Percentiles rank a stretch among this genome's conserved stretches.
Conservation (phyloP, 2,113 vertebrate genomes). For the Vidua macroura region DNA sequence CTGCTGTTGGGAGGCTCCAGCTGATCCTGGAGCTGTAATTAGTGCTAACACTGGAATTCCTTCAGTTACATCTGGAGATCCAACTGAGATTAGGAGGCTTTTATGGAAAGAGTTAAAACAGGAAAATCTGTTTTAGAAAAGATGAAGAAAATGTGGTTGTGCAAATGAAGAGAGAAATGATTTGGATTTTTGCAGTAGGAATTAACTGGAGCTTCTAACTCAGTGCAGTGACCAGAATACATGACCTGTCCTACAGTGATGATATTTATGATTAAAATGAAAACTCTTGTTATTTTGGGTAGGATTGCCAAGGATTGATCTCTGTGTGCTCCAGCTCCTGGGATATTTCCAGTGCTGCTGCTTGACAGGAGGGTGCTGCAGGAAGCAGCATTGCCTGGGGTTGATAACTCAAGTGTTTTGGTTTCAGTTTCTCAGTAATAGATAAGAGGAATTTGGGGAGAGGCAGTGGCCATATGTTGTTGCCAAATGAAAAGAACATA, state of each 20-base stretch:
- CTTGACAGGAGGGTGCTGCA: background rate
- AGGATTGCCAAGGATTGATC: background rate
- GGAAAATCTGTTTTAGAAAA: background rate
- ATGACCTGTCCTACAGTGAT: background rate
- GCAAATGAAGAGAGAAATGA: rapidly evolving
- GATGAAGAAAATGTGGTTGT: background rate
- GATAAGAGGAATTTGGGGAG: background rate
- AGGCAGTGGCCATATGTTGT: slow-evolving; percentile 48
- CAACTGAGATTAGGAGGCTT: background rate
- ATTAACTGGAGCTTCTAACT: background rate
- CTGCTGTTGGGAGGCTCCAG: background rate
- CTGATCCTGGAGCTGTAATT: background rate
- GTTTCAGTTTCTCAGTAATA: background rate
- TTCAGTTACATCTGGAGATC: background rate
- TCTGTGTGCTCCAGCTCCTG: background rate
- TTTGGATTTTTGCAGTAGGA: background rate
- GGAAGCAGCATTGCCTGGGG: background rate
- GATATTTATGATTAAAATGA: background rate
- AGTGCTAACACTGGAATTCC: background rate
- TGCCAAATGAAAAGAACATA: slow-evolving; percentile 41
- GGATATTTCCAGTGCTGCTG: background rate
- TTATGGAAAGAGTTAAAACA: background rate
- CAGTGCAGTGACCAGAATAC: background rate
- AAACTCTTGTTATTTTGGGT: background rate
- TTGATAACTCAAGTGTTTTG: background rate